A percentile compares a stretch with the other conserved stretches of the same genome.
Evolutionary conservation across 2,797 vertebrate species (phyloP).

Genomic region (Meriones psammophilus): DNA sequence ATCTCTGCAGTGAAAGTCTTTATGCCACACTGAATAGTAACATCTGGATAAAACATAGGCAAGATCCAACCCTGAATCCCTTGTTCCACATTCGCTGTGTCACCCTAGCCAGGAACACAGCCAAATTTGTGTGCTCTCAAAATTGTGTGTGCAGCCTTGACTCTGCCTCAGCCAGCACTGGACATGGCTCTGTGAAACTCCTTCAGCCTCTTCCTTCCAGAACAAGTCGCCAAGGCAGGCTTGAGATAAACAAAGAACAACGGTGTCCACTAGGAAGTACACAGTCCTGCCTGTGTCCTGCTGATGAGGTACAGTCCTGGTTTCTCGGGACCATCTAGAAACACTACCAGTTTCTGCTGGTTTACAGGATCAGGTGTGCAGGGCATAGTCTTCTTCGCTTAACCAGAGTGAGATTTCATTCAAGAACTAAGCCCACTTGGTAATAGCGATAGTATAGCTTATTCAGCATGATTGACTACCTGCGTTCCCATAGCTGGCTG

Average conservation of each 20-base stretch:
- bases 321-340: neutral
- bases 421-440: neutral
- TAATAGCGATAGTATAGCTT: neutral
- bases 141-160: neutral
- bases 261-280: neutral
- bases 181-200: neutral
- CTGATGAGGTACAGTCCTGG: neutral
- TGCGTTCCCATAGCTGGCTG: neutral
- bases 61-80: neutral
- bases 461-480: neutral
- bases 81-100: neutral
- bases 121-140: neutral
- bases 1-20: constrained; percentile 2
- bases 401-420: constrained; percentile 36
- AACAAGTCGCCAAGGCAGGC: neutral
- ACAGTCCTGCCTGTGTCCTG: neutral
- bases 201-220: neutral
- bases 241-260: neutral
- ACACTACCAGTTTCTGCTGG: neutral
- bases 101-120: neutral
- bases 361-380: neutral
- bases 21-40: neutral
- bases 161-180: neutral
- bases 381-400: constrained; percentile 24
- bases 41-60: neutral